Evolutionary conservation across 1,140 invertebrate species (phyloP), one percentile per base, ranked within the genome.

Genomic region (Heliconius eleuchia): DNA sequence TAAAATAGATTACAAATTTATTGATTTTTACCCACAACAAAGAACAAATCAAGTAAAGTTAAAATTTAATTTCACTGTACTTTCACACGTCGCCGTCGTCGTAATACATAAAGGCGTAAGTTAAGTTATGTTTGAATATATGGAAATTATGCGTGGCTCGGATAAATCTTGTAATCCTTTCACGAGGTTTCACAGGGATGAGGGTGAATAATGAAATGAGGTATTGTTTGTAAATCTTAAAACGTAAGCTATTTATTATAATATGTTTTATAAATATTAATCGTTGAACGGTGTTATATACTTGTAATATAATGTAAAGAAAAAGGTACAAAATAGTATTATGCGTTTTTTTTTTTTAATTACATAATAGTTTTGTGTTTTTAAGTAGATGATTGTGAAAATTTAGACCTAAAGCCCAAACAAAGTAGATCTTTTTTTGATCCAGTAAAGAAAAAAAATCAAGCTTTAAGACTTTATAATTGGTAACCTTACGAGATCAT

Each of bases 121-220:
- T 74, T 52, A 74, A 74, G 46, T 74, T 52, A 74, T 55, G 46
- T 50, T 34, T 46, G 42, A 52, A 73, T 74, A 30, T 55, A 74
- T 74, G 73, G 73, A 57, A 57, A 39, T 57, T 75, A 37, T 75
- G 71, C 30, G 52, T 75, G 73, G 46, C 52, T 55, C 30, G n/a
- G 30, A 37, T 75, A 60, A 75, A 60, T 60, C 74, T 75, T 75
- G 74, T 60, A 60, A 57, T 52, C 73, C 73, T 55, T 34, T 57
- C 30, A 75, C 34, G 52, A 60, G 74, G 23, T 76, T 71, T 70
- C 39, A 46, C 39, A 42, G 74, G 37, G 74, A 52, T 76, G 34
- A 46, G 37, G 55, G 55, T 70, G 55, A 76, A 76, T 76, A 42
- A 76, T 76, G 39, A 27, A 76, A 76, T 42, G 74, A 70, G 74